phyloP scores from a whole-genome alignment of 2,113 vertebrate species.

The Gasterosteus nipponicus region DNA sequence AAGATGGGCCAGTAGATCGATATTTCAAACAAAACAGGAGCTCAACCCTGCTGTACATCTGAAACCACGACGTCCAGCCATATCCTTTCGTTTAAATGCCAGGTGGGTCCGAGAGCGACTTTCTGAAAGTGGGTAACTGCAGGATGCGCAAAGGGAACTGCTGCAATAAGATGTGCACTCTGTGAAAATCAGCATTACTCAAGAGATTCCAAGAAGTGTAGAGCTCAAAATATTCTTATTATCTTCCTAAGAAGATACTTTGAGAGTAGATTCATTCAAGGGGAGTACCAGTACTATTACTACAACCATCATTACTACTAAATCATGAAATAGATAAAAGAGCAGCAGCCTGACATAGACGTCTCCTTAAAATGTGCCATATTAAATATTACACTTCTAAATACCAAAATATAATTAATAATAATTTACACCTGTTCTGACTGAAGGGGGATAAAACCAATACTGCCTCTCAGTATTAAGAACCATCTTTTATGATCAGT shows the following conservation, averaged over 20 bases:
- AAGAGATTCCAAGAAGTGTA: background rate
- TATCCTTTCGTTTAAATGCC: constrained; percentile 16
- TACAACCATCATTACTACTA: background rate
- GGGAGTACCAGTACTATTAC: background rate
- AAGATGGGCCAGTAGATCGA: constrained; percentile 6
- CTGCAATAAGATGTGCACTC: background rate
- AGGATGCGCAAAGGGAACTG: constrained; percentile 7
- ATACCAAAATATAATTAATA: background rate
- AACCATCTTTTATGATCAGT: background rate
- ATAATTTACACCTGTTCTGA: background rate
- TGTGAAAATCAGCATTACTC: background rate
- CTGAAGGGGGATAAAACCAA: background rate
- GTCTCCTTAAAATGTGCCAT: background rate
- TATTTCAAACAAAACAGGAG: constrained; percentile 26
- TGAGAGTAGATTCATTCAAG: background rate
- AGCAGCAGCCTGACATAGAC: constrained; percentile 7
- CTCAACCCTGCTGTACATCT: background rate
- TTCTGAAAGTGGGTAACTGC: background rate
- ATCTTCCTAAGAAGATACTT: background rate
- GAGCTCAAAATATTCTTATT: background rate
- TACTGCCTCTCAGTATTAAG: background rate
- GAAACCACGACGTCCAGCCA: background rate
- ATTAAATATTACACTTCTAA: constrained; percentile 4
- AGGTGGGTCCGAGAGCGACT: background rate
- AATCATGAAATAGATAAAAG: background rate